Percentiles rank a stretch among this genome's conserved stretches.
phyloP scores from a whole-genome alignment of 2,797 vertebrate species.

The Cynodonichthys magdalenae region DNA sequence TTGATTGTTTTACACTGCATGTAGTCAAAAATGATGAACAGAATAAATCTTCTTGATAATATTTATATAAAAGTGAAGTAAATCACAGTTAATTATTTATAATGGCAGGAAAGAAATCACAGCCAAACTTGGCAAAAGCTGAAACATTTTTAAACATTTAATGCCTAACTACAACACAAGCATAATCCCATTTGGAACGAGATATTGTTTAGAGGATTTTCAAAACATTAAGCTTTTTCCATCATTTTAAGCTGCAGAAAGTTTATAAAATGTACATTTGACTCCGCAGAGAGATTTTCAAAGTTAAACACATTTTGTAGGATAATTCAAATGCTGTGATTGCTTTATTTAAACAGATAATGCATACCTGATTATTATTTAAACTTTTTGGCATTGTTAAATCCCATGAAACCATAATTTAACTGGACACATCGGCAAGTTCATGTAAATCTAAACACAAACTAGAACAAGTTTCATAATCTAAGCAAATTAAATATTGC shows the following conservation, averaged over 20 bases:
- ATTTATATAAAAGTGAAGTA: conserved; percentile 9
- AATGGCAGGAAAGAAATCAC: not conserved
- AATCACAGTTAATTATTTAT: not conserved
- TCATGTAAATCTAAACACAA: not conserved
- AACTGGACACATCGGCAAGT: not conserved
- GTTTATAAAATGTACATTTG: not conserved
- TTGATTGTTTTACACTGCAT: conserved; percentile 14
- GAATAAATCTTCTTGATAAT: conserved; percentile 11
- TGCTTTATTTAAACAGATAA: conserved; percentile 7
- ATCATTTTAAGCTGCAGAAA: not conserved
- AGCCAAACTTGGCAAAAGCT: not conserved
- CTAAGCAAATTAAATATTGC: not conserved
- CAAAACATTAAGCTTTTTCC: not conserved
- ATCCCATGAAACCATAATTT: not conserved
- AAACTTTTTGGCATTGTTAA: not conserved
- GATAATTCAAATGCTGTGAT: not conserved
- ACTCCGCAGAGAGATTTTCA: not conserved
- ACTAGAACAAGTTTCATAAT: not conserved
- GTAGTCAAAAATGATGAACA: conserved; percentile 13
- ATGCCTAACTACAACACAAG: not conserved
- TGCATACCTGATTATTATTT: not conserved
- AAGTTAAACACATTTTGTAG: not conserved
- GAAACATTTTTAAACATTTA: not conserved
- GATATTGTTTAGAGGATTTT: not conserved
- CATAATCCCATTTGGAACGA: not conserved